Evolutionary conservation across 2,888 invertebrate genomes (phyloP).

Genomic region (Leptopilina drosophilae): DNA sequence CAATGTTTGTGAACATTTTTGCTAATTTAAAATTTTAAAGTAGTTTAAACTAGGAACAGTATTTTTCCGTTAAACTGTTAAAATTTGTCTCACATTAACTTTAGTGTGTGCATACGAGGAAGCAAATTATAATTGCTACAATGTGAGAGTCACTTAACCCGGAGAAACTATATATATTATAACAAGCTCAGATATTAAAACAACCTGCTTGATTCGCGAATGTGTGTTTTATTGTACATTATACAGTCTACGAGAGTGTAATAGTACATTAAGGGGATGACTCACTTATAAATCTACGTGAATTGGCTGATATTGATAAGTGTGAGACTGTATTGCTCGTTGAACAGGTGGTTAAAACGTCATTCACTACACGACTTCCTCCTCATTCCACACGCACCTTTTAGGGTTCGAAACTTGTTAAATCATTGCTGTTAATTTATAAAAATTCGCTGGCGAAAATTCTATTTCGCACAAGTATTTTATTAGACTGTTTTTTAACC

Average conservation of each 20-base stretch:
- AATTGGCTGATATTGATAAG: constrained; percentile 28
- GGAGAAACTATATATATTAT: neutral
- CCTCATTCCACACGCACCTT: constrained; percentile 1
- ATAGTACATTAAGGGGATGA: constrained; percentile 12
- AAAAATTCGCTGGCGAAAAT: neutral
- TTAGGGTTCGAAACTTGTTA: constrained; percentile 11
- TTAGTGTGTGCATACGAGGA: neutral
- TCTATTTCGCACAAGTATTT: neutral
- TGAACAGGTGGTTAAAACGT: constrained; percentile 15
- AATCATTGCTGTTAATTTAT: constrained; percentile 16
- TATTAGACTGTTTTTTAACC: no score
- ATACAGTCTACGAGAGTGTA: neutral
- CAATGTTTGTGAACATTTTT: no score
- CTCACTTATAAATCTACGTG: constrained; percentile 17
- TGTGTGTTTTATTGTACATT: neutral
- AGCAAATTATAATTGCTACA: constrained; percentile 3
- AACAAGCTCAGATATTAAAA: constrained; percentile 3
- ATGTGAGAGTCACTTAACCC: neutral
- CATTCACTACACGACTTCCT: constrained; percentile 24
- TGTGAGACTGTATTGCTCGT: neutral
- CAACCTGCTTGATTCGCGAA: neutral
- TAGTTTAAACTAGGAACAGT: no score
- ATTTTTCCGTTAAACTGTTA: neutral
- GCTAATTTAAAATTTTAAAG: no score
- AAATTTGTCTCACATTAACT: neutral